phyloP scores from a whole-genome alignment of 2,888 invertebrate species.

The Rhaphigaster nebulosa region DNA sequence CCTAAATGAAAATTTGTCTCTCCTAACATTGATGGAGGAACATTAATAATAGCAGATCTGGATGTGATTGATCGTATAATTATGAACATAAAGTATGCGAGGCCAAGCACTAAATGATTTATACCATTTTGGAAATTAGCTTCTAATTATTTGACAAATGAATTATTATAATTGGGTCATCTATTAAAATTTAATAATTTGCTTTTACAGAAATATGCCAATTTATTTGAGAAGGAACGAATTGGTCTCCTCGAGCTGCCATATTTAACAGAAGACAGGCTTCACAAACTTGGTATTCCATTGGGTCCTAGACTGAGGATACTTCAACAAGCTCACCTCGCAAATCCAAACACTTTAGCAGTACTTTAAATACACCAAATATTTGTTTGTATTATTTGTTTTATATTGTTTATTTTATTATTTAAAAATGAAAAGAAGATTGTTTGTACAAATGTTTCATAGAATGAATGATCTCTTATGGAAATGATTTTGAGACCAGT shows the following conservation, averaged over 20 bases:
- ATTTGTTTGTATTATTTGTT: constrained; percentile 46
- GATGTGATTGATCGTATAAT: too few relatives aligned
- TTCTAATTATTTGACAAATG: not conserved
- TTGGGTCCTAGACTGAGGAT: constrained; percentile 90
- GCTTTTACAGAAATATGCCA: constrained; percentile 84
- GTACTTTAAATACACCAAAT: constrained; percentile 69
- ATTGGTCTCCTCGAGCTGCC: constrained; percentile 92
- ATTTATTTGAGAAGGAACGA: constrained; percentile 85
- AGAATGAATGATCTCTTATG: constrained; percentile 19
- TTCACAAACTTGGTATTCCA: constrained; percentile 91
- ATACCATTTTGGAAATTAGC: not conserved
- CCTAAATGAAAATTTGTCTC: too few relatives aligned
- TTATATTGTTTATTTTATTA: constrained; percentile 28
- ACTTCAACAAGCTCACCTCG: constrained; percentile 82
- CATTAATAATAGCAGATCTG: too few relatives aligned
- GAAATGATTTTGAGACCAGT: not conserved
- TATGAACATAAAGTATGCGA: not conserved
- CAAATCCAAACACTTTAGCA: constrained; percentile 71
- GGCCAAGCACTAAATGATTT: not conserved
- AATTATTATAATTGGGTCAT: not conserved
- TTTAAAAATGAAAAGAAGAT: not conserved
- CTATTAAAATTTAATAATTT: constrained; percentile 59
- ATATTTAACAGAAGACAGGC: constrained; percentile 88
- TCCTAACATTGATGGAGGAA: too few relatives aligned
- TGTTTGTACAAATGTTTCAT: constrained; percentile 11